Evolutionary conservation across 2,888 invertebrate species (phyloP).

Genomic region (Luffia ferchaultella): DNA sequence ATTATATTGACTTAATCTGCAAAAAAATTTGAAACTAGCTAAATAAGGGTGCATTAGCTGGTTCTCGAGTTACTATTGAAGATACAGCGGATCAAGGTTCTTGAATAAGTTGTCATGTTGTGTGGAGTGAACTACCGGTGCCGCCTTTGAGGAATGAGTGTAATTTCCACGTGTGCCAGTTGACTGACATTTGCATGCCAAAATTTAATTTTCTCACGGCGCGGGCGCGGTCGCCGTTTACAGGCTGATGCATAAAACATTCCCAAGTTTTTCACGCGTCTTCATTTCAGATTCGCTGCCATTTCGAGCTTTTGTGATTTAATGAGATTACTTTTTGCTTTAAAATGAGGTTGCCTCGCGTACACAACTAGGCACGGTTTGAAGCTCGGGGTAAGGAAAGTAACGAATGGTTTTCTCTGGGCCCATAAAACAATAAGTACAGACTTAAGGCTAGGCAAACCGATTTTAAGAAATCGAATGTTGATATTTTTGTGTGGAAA

Average conservation of each 20-base stretch:
- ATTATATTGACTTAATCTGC: no score
- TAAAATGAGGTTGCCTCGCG: background rate
- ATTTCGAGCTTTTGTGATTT: background rate
- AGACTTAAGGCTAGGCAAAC: no score
- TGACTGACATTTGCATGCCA: slow-evolving; percentile 41
- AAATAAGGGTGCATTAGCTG: no score
- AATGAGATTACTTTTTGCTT: background rate
- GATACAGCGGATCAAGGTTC: no score
- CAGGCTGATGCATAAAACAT: slow-evolving; percentile 1
- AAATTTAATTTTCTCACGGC: slow-evolving; percentile 51
- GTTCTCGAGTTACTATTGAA: no score
- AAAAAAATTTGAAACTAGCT: no score
- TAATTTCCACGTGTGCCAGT: slow-evolving; percentile 27
- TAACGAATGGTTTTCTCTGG: background rate
- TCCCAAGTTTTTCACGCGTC: background rate
- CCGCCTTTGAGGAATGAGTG: slow-evolving; percentile 8
- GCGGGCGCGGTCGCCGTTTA: slow-evolving; percentile 12
- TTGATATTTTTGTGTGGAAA: no score
- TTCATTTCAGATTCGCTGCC: background rate
- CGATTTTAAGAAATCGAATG: no score
- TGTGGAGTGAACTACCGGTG: no score
- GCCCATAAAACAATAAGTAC: background rate
- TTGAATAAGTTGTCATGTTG: no score
- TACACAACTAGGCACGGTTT: background rate
- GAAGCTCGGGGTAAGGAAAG: background rate